These are phyloP conservation scores for Acanthurus lineatus DNA, from an alignment of 2,797 vertebrate species.

Conservation along the genomic window DNA sequence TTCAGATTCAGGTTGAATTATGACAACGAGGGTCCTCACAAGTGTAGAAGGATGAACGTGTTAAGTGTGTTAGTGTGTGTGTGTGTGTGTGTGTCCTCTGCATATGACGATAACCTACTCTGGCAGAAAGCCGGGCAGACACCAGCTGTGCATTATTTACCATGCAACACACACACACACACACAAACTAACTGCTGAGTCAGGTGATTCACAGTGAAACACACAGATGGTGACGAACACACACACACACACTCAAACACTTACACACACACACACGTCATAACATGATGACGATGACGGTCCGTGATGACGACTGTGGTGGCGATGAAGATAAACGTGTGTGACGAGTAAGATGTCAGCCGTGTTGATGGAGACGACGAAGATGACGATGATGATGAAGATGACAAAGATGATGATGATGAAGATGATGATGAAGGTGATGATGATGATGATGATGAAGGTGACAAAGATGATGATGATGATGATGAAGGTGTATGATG, in stretches of 20 bases:
- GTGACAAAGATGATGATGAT: not conserved
- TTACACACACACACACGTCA: conserved; percentile 15
- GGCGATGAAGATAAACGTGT: too few relatives aligned
- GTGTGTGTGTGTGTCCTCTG: not conserved
- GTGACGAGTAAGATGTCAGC: too few relatives aligned
- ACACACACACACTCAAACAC: conserved; percentile 10
- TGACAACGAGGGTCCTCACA: too few relatives aligned
- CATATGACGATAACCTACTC: not conserved
- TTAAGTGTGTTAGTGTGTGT: too few relatives aligned
- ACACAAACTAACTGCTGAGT: conserved; percentile 42
- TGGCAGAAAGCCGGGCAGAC: conserved; percentile 29
- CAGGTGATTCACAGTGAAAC: conserved; percentile 40
- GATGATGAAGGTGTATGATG: not conserved
- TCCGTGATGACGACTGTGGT: too few relatives aligned
- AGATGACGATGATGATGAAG: not conserved
- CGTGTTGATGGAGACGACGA: too few relatives aligned
- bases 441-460: too few relatives aligned
- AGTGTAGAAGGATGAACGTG: too few relatives aligned
- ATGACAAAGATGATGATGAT: not conserved
- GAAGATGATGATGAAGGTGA: not conserved
- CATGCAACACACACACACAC: conserved; percentile 30
- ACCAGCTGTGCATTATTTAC: conserved; percentile 47
- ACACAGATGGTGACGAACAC: conserved; percentile 56
- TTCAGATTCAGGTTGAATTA: too few relatives aligned
- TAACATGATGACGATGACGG: too few relatives aligned